Conservation (phyloP, 2,113 vertebrate species). For the Amphiprion percula region DNA sequence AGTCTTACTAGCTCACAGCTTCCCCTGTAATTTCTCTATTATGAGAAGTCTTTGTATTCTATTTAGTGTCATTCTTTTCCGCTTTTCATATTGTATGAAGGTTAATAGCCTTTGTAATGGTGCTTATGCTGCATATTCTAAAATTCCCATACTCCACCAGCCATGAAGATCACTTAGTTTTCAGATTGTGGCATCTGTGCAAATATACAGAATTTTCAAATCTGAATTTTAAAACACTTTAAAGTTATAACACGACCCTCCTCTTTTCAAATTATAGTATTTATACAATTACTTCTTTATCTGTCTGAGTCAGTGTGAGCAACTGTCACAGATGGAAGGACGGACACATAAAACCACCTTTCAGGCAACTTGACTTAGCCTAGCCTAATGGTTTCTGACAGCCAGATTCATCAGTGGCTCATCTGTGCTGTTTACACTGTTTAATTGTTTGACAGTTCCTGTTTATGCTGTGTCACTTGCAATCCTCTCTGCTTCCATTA, state of each 20-base stretch:
- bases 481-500: slow-evolving; percentile 72
- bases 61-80: slow-evolving; percentile 57
- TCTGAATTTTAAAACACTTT: background rate
- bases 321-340: slow-evolving; percentile 29
- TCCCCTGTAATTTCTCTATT: slow-evolving; percentile 39
- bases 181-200: slow-evolving; percentile 15
- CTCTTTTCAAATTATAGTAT: background rate
- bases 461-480: slow-evolving; percentile 84
- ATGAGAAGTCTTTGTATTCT: slow-evolving; percentile 33
- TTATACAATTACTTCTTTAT: slow-evolving; percentile 8
- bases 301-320: slow-evolving; percentile 39
- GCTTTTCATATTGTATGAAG: slow-evolving; percentile 63
- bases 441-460: slow-evolving; percentile 85
- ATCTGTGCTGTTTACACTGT: slow-evolving; percentile 82
- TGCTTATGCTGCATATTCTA: slow-evolving; percentile 57
- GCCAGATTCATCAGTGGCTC: slow-evolving; percentile 80
- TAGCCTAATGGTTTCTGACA: slow-evolving; percentile 77
- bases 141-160: slow-evolving; percentile 51
- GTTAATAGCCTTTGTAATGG: slow-evolving; percentile 65
- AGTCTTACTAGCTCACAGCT: slow-evolving; percentile 13
- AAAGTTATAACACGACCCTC: background rate
- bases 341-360: slow-evolving; percentile 53
- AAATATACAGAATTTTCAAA: slow-evolving; percentile 25
- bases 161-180: slow-evolving; percentile 33
- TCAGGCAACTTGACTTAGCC: slow-evolving; percentile 52